phyloP scores from a whole-genome alignment of 2,888 invertebrate genomes.

The Stramonita haemastoma region DNA sequence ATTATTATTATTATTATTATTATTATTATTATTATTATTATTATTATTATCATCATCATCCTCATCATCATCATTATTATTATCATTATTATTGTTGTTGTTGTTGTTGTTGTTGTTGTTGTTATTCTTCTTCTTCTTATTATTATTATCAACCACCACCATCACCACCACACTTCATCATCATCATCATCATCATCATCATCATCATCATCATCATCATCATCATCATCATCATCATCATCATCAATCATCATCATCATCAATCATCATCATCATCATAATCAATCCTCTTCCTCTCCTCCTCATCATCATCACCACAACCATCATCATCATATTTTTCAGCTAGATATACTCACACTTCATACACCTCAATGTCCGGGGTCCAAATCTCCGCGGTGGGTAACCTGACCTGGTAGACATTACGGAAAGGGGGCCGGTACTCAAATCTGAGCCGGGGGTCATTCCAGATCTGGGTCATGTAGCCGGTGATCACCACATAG shows the following conservation, averaged over 20 bases:
- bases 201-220: too few species aligned
- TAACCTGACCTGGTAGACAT: not conserved
- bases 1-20: not conserved
- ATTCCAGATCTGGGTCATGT: not conserved
- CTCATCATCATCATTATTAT: not conserved
- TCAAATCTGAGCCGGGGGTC: constrained; percentile 28
- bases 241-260: too few species aligned
- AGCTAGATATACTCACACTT: not conserved
- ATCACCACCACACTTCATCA: too few species aligned
- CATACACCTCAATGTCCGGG: constrained; percentile 19
- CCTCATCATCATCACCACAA: too few species aligned
- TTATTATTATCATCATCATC: not conserved
- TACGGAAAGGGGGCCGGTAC: constrained; percentile 1
- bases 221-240: too few species aligned
- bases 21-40: not conserved
- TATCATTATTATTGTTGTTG: not conserved
- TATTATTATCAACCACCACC: too few species aligned
- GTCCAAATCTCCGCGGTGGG: not conserved
- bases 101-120: not conserved
- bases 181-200: too few species aligned
- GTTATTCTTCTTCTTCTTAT: not conserved
- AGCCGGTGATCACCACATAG: not conserved
- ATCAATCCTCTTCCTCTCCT: too few species aligned
- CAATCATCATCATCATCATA: too few species aligned
- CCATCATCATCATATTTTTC: too few species aligned